These are phyloP conservation scores for Epistrophe eligans DNA, from an alignment of 2,888 invertebrate species.

Conservation along the genomic window DNA sequence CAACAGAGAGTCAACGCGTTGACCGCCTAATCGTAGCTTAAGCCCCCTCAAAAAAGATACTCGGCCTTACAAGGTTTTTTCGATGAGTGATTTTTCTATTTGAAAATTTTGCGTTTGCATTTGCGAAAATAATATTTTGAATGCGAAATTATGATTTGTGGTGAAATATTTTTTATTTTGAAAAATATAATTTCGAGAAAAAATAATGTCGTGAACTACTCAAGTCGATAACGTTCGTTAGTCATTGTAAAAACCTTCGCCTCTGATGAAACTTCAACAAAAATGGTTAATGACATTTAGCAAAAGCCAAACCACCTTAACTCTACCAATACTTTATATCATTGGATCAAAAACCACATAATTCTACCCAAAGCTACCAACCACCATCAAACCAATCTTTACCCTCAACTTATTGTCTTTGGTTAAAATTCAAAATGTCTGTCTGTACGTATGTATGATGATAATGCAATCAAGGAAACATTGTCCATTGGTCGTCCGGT, in stretches of 20 bases:
- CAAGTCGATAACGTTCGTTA: no score
- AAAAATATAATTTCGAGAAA: no score
- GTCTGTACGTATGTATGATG: constrained; percentile 22
- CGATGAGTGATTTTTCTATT: no score
- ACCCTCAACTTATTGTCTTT: constrained; percentile 26
- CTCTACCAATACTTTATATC: neutral
- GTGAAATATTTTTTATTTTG: no score
- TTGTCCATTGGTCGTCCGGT: neutral
- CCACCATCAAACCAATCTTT: neutral
- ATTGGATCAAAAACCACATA: constrained; percentile 11
- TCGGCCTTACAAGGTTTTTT: no score
- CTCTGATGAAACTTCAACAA: neutral
- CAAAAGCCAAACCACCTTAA: neutral
- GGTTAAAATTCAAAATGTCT: constrained; percentile 30
- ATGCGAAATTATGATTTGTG: no score
- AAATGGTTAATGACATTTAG: constrained; percentile 12
- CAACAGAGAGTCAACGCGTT: no score
- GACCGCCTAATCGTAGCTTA: no score
- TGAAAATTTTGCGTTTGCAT: no score
- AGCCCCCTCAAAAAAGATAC: no score
- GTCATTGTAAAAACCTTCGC: neutral
- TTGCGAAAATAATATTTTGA: no score
- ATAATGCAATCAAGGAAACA: constrained; percentile 42
- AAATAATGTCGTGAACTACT: no score
- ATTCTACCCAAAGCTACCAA: constrained; percentile 1